Conservation (phyloP, 2,113 vertebrate species). For the Dipodomys ordii region DNA sequence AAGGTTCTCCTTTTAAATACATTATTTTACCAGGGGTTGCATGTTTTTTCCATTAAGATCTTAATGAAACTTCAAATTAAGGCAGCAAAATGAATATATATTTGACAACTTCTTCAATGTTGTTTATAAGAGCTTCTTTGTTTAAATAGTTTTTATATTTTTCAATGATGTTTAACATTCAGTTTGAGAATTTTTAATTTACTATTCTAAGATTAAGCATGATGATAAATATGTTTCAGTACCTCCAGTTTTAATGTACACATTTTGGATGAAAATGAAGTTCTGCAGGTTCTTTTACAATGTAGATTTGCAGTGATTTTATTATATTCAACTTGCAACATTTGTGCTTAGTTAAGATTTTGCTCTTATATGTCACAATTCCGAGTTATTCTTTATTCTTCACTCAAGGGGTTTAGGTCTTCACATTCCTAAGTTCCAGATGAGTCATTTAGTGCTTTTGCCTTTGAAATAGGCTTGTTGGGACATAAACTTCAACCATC, state of each 20-base stretch:
- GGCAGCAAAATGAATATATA: slow-evolving; percentile 86
- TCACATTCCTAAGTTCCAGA: slow-evolving; percentile 33
- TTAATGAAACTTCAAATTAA: slow-evolving; percentile 88
- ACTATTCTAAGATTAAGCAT: slow-evolving; percentile 41
- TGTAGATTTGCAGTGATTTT: slow-evolving; percentile 68
- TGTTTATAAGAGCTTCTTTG: slow-evolving; percentile 79
- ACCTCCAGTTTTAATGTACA: slow-evolving; percentile 2
- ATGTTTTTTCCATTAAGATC: slow-evolving; percentile 92
- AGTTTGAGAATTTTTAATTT: slow-evolving; percentile 79
- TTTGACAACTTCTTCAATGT: slow-evolving; percentile 88
- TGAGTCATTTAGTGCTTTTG: slow-evolving; percentile 43
- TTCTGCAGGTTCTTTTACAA: slow-evolving; percentile 59
- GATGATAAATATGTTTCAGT: slow-evolving; percentile 59
- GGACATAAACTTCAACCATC: not conserved
- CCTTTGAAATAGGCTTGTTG: slow-evolving; percentile 39
- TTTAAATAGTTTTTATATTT: slow-evolving; percentile 70
- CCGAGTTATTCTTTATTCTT: slow-evolving; percentile 40
- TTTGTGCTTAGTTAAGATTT: slow-evolving; percentile 61
- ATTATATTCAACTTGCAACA: slow-evolving; percentile 47
- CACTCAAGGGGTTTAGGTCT: slow-evolving; percentile 29
- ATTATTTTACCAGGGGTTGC: slow-evolving; percentile 72
- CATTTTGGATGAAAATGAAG: slow-evolving; percentile 51
- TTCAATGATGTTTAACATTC: slow-evolving; percentile 72
- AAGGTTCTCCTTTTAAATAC: slow-evolving; percentile 81
- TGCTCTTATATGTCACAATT: slow-evolving; percentile 50